Evolutionary conservation across 2,888 invertebrate species (phyloP).

Genomic region (Nomada lathburiana): DNA sequence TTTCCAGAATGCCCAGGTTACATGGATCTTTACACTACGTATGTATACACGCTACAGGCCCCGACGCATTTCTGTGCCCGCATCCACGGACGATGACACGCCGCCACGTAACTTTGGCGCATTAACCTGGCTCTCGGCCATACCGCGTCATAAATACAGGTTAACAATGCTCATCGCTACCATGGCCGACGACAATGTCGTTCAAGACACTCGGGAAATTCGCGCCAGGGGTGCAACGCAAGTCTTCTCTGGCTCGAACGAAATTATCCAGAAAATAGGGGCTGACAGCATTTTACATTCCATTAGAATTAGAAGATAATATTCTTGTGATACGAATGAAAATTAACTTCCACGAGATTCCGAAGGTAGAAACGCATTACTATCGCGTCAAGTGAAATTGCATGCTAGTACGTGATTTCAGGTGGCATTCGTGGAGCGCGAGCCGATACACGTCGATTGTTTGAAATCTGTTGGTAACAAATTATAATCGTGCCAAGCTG

Average conservation of each 20-base stretch:
- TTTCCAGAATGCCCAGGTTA: conserved; percentile 56
- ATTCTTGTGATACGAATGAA: no score
- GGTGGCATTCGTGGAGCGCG: no score
- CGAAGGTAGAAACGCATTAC: no score
- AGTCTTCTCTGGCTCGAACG: not conserved
- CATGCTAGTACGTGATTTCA: no score
- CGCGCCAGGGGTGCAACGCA: not conserved
- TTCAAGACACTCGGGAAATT: conserved; percentile 12
- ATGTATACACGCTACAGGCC: conserved; percentile 1
- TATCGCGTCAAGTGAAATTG: no score
- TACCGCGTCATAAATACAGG: conserved; percentile 75
- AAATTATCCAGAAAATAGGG: not conserved
- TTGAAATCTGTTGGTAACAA: no score
- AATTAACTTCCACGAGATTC: no score
- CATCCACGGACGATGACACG: no score
- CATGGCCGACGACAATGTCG: conserved; percentile 59
- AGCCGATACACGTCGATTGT: no score
- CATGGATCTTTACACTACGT: conserved; percentile 32
- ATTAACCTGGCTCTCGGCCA: conserved; percentile 79
- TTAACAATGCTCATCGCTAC: conserved; percentile 69
- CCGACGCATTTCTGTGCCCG: conserved; percentile 48
- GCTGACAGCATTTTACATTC: no score
- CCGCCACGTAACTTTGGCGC: conserved; percentile 71
- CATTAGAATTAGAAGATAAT: no score
- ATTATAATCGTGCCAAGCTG: no score